phyloP scores from a whole-genome alignment of 30 jellyfish, hydroid and myxozoan genomes.

The Nemopilema nomurai region DNA sequence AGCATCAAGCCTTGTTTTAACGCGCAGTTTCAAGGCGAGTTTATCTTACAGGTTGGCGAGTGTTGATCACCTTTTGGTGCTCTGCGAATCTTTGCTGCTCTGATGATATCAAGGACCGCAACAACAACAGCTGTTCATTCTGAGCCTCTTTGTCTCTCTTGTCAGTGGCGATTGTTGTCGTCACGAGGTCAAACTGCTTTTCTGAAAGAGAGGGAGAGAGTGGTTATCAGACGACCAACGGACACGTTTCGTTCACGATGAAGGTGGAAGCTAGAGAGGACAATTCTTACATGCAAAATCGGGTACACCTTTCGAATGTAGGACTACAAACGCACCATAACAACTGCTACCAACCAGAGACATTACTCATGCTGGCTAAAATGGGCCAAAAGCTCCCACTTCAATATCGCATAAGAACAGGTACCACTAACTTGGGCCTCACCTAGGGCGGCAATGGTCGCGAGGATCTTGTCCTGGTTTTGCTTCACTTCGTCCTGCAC shows the following conservation, averaged over 20 bases:
- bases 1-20: too few species aligned
- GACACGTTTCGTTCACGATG: background rate
- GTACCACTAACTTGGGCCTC: too few species aligned
- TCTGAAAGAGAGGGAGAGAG: slow-evolving; percentile 8
- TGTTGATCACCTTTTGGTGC: slow-evolving; percentile 49
- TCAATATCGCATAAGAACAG: too few species aligned
- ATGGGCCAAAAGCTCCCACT: too few species aligned
- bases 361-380: too few species aligned
- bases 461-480: slow-evolving; percentile 38
- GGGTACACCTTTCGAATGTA: too few species aligned
- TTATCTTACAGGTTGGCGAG: too few species aligned
- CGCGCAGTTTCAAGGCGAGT: too few species aligned
- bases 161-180: slow-evolving; percentile 11
- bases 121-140: slow-evolving; percentile 8
- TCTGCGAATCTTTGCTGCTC: slow-evolving; percentile 53
- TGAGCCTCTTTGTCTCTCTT: slow-evolving; percentile 14
- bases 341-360: too few species aligned
- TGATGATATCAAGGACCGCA: slow-evolving; percentile 31
- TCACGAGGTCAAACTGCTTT: slow-evolving; percentile 19
- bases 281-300: too few species aligned
- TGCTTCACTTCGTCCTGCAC: slow-evolving; percentile 33
- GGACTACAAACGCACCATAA: too few species aligned
- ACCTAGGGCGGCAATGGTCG: slow-evolving; percentile 37
- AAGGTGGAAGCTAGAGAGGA: too few species aligned
- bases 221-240: background rate